Percentiles rank a stretch among this genome's conserved stretches.
phyloP scores from a whole-genome alignment of 2,113 vertebrate genomes.

The Xyrauchen texanus region DNA sequence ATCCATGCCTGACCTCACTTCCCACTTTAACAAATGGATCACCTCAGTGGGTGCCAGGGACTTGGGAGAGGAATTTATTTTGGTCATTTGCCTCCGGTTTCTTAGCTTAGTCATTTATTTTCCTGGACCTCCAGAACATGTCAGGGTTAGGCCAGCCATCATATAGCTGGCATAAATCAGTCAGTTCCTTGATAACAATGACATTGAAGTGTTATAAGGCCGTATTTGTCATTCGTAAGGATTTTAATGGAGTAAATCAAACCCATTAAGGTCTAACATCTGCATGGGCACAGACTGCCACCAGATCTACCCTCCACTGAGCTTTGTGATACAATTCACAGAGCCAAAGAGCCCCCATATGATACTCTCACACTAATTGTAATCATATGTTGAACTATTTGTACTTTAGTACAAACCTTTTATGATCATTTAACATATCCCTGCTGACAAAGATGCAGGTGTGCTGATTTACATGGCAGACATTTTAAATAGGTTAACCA shows the following conservation, averaged over 20 bases:
- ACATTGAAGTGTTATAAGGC: conserved; percentile 44
- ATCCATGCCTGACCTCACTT: conserved; percentile 33
- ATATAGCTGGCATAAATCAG: conserved; percentile 37
- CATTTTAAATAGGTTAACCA: too few relatives aligned
- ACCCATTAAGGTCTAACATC: conserved; percentile 40
- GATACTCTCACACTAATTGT: too few relatives aligned
- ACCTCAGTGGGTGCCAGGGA: neutral
- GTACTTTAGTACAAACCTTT: too few relatives aligned
- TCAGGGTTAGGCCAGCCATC: conserved; percentile 42
- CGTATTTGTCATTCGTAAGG: conserved; percentile 47
- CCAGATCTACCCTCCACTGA: neutral
- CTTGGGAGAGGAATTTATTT: conserved; percentile 31
- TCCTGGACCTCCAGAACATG: conserved; percentile 28
- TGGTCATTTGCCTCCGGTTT: conserved; percentile 9
- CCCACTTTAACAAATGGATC: conserved; percentile 36
- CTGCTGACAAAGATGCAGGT: too few relatives aligned
- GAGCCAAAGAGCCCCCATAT: too few relatives aligned
- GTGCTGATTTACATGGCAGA: too few relatives aligned
- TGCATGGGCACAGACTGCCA: neutral
- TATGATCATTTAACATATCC: too few relatives aligned
- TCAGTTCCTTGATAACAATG: conserved; percentile 44
- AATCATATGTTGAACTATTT: too few relatives aligned
- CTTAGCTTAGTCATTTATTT: conserved; percentile 49
- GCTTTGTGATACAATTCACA: neutral
- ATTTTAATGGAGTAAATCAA: conserved; percentile 53